Conservation (phyloP, 2,113 vertebrate genomes). For the Rhineura floridana region DNA sequence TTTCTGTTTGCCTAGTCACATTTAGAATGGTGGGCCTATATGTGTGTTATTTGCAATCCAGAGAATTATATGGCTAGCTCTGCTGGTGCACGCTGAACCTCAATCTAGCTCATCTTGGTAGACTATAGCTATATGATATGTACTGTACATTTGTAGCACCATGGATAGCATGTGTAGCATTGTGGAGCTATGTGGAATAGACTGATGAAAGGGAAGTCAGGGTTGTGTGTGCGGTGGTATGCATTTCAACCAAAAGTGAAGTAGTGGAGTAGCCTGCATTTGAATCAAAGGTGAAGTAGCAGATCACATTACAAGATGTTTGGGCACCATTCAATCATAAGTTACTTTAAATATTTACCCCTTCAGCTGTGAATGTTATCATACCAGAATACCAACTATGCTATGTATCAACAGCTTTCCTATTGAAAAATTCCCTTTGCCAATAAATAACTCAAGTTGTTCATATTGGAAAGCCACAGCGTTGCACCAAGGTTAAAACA, state of each 20-base stretch:
- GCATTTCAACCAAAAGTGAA: neutral
- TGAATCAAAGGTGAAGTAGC: neutral
- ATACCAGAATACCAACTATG: conserved; percentile 7
- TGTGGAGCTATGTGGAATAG: neutral
- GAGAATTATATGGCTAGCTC: neutral
- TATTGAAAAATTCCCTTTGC: neutral
- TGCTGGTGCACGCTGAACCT: neutral
- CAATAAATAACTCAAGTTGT: conserved; percentile 25
- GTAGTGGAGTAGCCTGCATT: neutral
- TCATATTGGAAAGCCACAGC: conserved; percentile 18
- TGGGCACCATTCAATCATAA: neutral
- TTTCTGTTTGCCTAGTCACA: neutral
- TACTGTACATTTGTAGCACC: neutral
- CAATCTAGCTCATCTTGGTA: neutral
- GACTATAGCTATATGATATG: neutral
- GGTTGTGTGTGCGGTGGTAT: neutral
- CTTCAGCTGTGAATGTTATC: neutral
- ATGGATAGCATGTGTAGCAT: neutral
- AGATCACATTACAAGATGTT: neutral
- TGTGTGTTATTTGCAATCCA: neutral
- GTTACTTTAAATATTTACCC: neutral
- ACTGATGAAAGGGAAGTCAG: neutral
- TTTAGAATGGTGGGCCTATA: neutral
- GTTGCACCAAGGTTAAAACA: neutral
- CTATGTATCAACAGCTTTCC: conserved; percentile 21